Evolutionary conservation across 2,113 vertebrate genomes (phyloP).

Genomic region (Oncorhynchus keta): DNA sequence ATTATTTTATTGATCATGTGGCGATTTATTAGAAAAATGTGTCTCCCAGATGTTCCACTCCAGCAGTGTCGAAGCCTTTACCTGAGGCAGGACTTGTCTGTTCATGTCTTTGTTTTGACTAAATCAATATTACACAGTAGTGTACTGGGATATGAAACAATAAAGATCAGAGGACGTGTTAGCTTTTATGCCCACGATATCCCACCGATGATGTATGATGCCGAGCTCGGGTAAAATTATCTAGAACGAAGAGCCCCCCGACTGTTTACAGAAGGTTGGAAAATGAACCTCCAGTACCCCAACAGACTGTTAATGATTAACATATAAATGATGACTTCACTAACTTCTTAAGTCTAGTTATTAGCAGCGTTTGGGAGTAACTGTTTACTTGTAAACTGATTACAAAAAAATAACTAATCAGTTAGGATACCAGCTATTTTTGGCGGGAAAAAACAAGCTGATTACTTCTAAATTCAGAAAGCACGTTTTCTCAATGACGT

Average conservation of each 20-base stretch:
- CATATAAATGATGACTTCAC: too few relatives aligned
- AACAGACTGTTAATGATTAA: too few relatives aligned
- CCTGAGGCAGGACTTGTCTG: constrained; percentile 57
- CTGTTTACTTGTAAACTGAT: too few relatives aligned
- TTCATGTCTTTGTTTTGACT: not conserved
- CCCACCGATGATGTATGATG: constrained; percentile 1
- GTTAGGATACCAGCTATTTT: too few relatives aligned
- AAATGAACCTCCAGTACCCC: too few relatives aligned
- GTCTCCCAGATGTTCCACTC: constrained; percentile 62
- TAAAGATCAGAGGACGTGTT: not conserved
- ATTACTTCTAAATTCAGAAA: too few relatives aligned
- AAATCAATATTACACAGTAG: not conserved
- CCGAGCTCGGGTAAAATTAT: constrained; percentile 61
- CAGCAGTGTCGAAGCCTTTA: constrained; percentile 59
- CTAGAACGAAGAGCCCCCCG: constrained; percentile 51
- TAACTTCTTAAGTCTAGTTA: too few relatives aligned
- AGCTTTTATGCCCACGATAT: not conserved
- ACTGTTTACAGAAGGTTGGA: not conserved
- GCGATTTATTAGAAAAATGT: not conserved
- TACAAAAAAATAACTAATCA: too few relatives aligned
- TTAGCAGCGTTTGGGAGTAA: too few relatives aligned
- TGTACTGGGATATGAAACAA: not conserved
- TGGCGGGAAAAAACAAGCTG: too few relatives aligned
- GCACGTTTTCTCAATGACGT: too few relatives aligned
- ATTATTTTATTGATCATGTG: not conserved